A percentile compares a stretch with the other conserved stretches of the same genome.
Conservation (phyloP, 1,140 invertebrate genomes). For the Sycophila sp. region DNA sequence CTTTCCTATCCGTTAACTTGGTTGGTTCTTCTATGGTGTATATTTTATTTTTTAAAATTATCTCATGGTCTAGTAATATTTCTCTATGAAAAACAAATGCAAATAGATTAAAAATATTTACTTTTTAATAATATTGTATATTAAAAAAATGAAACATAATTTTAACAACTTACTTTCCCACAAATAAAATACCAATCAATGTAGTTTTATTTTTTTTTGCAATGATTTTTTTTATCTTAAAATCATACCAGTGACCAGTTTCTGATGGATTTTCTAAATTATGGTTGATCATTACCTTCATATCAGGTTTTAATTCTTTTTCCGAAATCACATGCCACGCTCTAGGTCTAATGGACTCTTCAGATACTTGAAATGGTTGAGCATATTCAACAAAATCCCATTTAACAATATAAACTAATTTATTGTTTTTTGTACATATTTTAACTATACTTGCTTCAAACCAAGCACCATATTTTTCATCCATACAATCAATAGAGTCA, state of each 20-base stretch:
- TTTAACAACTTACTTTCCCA: conserved; percentile 38
- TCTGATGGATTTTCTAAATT: conserved; percentile 76
- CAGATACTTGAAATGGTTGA: conserved; percentile 64
- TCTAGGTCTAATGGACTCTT: conserved; percentile 75
- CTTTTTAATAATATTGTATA: not conserved
- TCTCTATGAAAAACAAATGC: conserved; percentile 27
- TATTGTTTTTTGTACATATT: conserved; percentile 50
- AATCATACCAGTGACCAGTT: conserved; percentile 81
- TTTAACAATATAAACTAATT: conserved; percentile 64
- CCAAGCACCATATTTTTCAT: conserved; percentile 70
- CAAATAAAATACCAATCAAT: conserved; percentile 54
- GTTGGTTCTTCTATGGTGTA: conserved; percentile 67
- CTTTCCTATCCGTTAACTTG: conserved; percentile 53
- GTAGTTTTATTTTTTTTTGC: conserved; percentile 43
- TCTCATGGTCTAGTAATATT: conserved; percentile 62
- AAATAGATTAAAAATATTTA: not conserved
- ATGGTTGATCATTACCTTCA: conserved; percentile 80
- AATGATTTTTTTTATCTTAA: conserved; percentile 59
- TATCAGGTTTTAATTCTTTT: conserved; percentile 70
- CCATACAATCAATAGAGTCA: conserved; percentile 77
- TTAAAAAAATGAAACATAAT: not conserved
- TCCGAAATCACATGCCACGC: conserved; percentile 68
- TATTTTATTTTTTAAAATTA: conserved; percentile 61
- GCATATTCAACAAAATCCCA: conserved; percentile 62
- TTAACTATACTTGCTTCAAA: conserved; percentile 71